Evolutionary conservation across 2,113 vertebrate genomes (phyloP), one percentile per base, ranked within the genome.

Genomic region (Electrona antarctica): DNA sequence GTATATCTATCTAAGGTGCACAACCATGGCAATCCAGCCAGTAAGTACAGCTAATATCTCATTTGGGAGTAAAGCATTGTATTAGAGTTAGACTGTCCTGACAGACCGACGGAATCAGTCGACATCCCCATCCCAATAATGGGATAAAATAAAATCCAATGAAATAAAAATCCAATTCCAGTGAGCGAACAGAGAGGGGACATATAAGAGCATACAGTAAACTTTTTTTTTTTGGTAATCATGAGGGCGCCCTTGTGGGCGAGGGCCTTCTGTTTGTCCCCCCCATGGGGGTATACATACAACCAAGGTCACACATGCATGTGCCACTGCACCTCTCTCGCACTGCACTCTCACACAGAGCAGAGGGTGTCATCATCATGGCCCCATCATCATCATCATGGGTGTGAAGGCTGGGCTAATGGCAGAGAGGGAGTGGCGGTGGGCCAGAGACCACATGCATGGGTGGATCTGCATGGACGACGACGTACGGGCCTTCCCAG

Each of bases 281-380:
- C 12, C 54, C 11, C 54, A 7, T 13, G 13, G 1, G 3, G 9
- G n/a, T 5, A 5, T 5, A n/a, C 52, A 10, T 33, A 73, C 57
- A 71, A 75, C 74, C 15, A 73, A 90, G 73, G 80, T 84, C 77
- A 81, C 81, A 68, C 8, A 52, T 3, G 3, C 63, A 64, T 21
- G 21, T 21, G 48, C 28, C 74, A 79, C 47, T 65, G 21, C 9
- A 61, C 59, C 33, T 41, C 29, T 33, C 29, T 33, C 29, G n/a
- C n/a, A n/a, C 29, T 45, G 41, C 60, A 41, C 46, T 51, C 67
- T 64, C 72, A 65, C 74, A 65, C 59, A 67, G 58, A 76, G 50
- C 71, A 41, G 60, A 59, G 33, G 10, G 21, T 65, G 52, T 11
- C 8, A 8, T 66, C 59, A n/a, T n/a, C n/a, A 64, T 64, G 51